phyloP scores from a whole-genome alignment of 2,113 vertebrate genomes.

The Balaenoptera acutorostrata region DNA sequence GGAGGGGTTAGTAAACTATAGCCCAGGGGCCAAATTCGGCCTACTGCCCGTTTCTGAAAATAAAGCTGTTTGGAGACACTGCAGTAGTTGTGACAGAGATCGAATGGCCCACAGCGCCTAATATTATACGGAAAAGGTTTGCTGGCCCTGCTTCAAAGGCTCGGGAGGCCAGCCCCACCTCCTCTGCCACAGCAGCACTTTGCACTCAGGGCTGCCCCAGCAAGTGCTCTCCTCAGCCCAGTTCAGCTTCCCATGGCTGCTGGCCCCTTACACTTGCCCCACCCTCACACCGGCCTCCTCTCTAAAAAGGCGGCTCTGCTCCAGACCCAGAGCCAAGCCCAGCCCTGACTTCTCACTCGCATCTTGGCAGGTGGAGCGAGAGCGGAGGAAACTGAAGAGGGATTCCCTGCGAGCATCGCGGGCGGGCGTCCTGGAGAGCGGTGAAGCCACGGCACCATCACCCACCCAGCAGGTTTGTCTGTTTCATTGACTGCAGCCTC shows the following conservation, averaged over 20 bases:
- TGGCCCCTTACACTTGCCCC: accelerated
- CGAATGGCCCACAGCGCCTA: neutral
- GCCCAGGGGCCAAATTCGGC: neutral
- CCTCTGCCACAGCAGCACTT: neutral
- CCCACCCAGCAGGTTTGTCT: constrained; percentile 35
- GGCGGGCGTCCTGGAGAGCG: neutral
- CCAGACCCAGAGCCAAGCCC: neutral
- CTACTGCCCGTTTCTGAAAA: neutral
- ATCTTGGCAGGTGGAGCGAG: constrained; percentile 74
- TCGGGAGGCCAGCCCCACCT: neutral
- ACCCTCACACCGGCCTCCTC: neutral
- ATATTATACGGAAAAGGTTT: neutral
- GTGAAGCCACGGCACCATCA: neutral
- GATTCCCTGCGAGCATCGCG: neutral
- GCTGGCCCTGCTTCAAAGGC: neutral
- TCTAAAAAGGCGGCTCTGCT: neutral
- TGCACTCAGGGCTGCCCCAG: neutral
- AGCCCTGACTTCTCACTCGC: neutral
- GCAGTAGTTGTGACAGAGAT: neutral
- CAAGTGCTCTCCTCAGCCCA: neutral
- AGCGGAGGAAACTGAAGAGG: constrained; percentile 78
- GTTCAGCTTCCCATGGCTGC: neutral
- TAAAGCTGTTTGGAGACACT: neutral
- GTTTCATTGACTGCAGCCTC: neutral
- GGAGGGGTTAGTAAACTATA: neutral